Percentiles rank a stretch among this genome's conserved stretches.
Conservation (phyloP, 2,888 invertebrate genomes). For the Ernsta delagoae region DNA sequence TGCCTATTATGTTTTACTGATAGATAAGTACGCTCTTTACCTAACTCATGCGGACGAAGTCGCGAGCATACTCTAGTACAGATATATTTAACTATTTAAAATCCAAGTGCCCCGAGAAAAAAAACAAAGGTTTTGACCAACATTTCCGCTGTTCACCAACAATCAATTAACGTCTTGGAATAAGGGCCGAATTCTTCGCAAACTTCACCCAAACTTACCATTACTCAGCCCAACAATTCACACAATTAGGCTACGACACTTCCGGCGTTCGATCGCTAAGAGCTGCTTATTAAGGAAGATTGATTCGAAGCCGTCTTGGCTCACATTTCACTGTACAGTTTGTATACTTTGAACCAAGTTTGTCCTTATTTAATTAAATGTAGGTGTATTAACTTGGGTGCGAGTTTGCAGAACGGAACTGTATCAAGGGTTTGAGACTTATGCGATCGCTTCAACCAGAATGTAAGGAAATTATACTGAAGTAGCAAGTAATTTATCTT, state of each 20-base stretch:
- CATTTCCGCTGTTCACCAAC: background rate
- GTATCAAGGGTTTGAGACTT: too few species aligned
- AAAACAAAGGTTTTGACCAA: too few species aligned
- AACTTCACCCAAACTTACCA: background rate
- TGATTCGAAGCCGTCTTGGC: background rate
- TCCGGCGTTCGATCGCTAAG: background rate
- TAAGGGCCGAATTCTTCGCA: background rate
- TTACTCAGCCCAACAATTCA: background rate
- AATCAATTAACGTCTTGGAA: background rate
- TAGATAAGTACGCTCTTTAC: too few species aligned
- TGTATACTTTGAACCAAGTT: background rate
- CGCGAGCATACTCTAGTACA: too few species aligned
- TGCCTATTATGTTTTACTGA: too few species aligned
- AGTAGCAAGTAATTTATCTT: too few species aligned
- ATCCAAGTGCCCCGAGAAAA: too few species aligned
- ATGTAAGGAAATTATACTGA: too few species aligned
- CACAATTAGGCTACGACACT: background rate
- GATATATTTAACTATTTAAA: too few species aligned
- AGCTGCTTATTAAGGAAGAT: conserved; percentile 1
- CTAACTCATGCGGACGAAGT: too few species aligned
- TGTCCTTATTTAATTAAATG: conserved; percentile 4
- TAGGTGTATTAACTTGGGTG: background rate
- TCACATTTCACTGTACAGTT: background rate
- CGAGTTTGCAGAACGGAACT: background rate
- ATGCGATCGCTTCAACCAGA: background rate